Evolutionary conservation across 1,140 invertebrate species (phyloP), one percentile per base, ranked within the genome.

Genomic region (Augochlora pura): DNA sequence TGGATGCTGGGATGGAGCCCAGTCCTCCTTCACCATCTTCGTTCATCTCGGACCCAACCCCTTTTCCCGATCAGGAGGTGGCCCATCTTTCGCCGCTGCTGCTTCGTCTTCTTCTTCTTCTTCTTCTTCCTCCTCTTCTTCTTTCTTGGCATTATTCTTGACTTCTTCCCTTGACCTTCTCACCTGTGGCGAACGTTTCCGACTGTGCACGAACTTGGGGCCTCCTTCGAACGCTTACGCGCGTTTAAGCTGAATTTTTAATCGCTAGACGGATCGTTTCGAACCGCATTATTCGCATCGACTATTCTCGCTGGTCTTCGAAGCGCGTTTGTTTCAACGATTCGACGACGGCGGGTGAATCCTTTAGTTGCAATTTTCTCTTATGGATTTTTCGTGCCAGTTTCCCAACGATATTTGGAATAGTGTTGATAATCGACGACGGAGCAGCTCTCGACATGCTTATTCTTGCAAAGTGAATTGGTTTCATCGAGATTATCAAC

Each of bases 21-120:
- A 79, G 86, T 86, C 82, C 88, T 84, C 80, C 88, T 90, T 91
- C 90, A 90, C 90, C 90, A 92, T 92, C 90, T 92, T 92, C 87
- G 86, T 88, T 86, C 89, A 86, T 91, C 89, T 89, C 86, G 86
- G 84, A 90, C 88, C 91, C 90, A 90, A 92, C 90, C 91, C 90
- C 88, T 88, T 85, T 88, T 87, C 80, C 81, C 69, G 84, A 83
- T 71, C 82, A 49, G 62, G 81, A 85, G 74, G 86, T 87, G 87
- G 81, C 88, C 88, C 87, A 85, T 90, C 91, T 90, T 87, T 87
- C 82, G 77, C 80, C 74, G 60, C 71, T 66, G 76, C 71, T 79
- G 59, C 80, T 79, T 88, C 71, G 81, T 86, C 82, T 77, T 87
- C 77, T 78, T 81, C 65, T 66, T 77, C 76, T 79, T 86, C 78